These are phyloP conservation scores for Phenganax marumi DNA, from an alignment of 92 coral and sea anemone species.

Conservation along the genomic window DNA sequence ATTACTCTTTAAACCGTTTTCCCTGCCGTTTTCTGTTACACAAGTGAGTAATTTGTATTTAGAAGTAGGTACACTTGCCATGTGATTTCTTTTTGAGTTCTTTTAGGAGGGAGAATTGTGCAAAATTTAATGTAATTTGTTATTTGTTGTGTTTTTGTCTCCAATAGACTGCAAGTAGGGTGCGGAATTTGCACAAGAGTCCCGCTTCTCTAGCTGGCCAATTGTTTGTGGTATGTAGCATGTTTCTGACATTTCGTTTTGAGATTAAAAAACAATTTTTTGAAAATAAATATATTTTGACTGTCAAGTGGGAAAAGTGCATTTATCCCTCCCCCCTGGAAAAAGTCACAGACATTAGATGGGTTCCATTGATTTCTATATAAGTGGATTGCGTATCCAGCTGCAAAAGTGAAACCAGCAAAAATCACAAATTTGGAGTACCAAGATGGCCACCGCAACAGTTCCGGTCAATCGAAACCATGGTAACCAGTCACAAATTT, in stretches of 20 bases:
- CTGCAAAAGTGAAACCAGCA: too few species aligned
- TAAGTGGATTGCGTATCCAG: too few species aligned
- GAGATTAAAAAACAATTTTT: not conserved
- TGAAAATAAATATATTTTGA: not conserved
- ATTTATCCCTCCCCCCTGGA: not conserved
- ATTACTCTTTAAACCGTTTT: conserved; percentile 26
- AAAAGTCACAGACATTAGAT: not conserved
- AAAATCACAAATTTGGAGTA: too few species aligned
- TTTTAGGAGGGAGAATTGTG: not conserved
- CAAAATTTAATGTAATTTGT: not conserved
- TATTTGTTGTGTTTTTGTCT: not conserved
- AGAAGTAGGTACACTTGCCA: not conserved
- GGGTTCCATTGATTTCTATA: too few species aligned
- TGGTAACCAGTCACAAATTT: too few species aligned
- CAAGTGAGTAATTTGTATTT: conserved; percentile 13
- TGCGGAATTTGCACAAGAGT: conserved; percentile 66
- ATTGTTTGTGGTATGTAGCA: conserved; percentile 72
- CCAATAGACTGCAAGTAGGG: not conserved
- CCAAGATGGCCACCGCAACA: too few species aligned
- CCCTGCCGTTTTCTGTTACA: not conserved
- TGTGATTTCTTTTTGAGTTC: not conserved
- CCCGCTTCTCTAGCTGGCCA: conserved; percentile 66
- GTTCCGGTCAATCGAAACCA: too few species aligned
- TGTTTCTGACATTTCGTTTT: not conserved
- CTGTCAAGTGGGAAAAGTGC: not conserved